Conservation (phyloP, 2,888 invertebrate genomes). For the Drosophila villosipedis region DNA sequence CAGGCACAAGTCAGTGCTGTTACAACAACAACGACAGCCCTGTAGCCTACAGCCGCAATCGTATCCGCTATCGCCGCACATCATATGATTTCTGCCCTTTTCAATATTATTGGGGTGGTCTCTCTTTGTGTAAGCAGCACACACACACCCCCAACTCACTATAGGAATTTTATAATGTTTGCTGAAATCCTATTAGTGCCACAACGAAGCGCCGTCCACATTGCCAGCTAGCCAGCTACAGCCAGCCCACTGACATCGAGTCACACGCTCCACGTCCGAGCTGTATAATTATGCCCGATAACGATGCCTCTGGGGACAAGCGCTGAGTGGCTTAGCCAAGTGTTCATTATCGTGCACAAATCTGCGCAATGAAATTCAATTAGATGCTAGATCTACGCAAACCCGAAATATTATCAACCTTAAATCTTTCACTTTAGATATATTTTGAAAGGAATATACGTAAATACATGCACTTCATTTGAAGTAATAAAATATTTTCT, state of each 20-base stretch:
- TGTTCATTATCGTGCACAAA: conserved; percentile 55
- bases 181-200: conserved; percentile 79
- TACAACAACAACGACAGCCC: conserved; percentile 42
- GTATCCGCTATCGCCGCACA: conserved; percentile 11
- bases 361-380: conserved; percentile 61
- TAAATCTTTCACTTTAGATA: background rate
- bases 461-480: background rate
- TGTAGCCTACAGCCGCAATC: background rate
- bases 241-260: conserved; percentile 10
- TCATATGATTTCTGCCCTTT: conserved; percentile 53
- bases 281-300: conserved; percentile 52
- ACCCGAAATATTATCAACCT: background rate
- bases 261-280: conserved; percentile 29
- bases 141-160: conserved; percentile 57
- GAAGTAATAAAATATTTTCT: no score
- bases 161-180: conserved; percentile 68
- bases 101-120: conserved; percentile 40
- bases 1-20: conserved; percentile 46
- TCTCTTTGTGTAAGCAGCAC: conserved; percentile 2
- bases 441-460: background rate
- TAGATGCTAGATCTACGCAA: conserved; percentile 25
- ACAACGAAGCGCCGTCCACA: conserved; percentile 55
- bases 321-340: conserved; percentile 21
- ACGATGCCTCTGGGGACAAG: conserved; percentile 57
- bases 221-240: background rate